Base-by-base conservation (phyloP, 2,113 vertebrate genomes). In the Spea bombifrons region DNA sequence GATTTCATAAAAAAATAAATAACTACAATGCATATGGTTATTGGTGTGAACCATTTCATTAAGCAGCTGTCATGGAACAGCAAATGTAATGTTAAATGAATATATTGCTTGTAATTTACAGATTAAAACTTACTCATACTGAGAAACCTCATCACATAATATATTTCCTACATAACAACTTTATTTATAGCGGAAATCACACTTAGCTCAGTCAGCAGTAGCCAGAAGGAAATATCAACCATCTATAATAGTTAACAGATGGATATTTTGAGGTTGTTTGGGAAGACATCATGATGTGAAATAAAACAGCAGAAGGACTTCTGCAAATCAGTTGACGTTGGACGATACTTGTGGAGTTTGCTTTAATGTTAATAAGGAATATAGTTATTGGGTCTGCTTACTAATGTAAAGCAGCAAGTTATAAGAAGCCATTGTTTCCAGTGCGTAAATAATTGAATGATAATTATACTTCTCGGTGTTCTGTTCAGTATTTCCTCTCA, bases 121-220 rank as follows among this genome's bases (percentile, higher is more conserved):
- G 17, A 64, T 64, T 64, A 16, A 64, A 64, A 9, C 61, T 4
- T 30, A 64, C 15, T 12, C 10, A 59, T 7, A 59, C 10, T 59
- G 55, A 7, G 17, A 74, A 74, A 63, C 46, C 8, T 10, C 16
- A 65, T 49, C 16, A 16, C 46, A 2, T 50, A 46, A 64, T 17
- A 30, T 47, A 47, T 50, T 75, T 65, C 16, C 72, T 74, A 64
- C 59, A 61, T 73, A 73, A 52, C 13, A 52, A 75, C 48, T 75
- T 5, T 75, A 74, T 75, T 75, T 75, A 48, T 75, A 75, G 47
- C 6, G 4, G 30, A 52, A 66, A 6, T 65, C 47, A 49, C 47
- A 75, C 48, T 43, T 65, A 15, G 30, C 16, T n/a, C n/a, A 74
- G 8, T 12, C 9, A 65, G 16, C 5, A 65, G 57, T 64, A 48